These are phyloP conservation scores for Leucopternis melanops DNA, from an alignment of 2,113 vertebrate species.

Conservation along the genomic window DNA sequence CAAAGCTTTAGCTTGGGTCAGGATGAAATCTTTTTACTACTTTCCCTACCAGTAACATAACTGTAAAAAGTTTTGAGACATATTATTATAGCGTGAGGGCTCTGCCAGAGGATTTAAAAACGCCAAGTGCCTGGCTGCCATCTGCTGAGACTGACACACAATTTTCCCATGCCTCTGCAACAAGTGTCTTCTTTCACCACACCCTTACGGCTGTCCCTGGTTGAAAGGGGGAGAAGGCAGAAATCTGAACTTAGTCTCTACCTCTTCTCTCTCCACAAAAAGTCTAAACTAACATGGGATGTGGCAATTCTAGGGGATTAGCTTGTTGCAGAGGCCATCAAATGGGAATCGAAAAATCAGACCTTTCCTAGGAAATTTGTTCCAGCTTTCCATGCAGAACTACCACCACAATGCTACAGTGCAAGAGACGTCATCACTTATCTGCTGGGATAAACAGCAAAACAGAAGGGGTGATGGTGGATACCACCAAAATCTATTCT, in stretches of 20 bases:
- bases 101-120: neutral
- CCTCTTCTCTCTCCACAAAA: neutral
- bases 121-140: neutral
- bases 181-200: neutral
- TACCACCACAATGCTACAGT: neutral
- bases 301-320: neutral
- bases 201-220: neutral
- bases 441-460: neutral
- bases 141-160: neutral
- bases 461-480: neutral
- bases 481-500: neutral
- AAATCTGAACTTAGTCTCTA: neutral
- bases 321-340: neutral
- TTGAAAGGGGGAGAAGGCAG: neutral
- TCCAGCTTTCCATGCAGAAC: neutral
- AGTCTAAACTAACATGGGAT: neutral
- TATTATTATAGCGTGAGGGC: neutral
- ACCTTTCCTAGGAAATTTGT: neutral
- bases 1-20: neutral
- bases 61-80: neutral
- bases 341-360: neutral
- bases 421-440: neutral
- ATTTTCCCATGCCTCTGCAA: neutral
- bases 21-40: neutral
- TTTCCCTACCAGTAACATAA: neutral